These are phyloP conservation scores for Onychomys arenicola DNA, from an alignment of 2,797 vertebrate species.

Conservation along the genomic window DNA sequence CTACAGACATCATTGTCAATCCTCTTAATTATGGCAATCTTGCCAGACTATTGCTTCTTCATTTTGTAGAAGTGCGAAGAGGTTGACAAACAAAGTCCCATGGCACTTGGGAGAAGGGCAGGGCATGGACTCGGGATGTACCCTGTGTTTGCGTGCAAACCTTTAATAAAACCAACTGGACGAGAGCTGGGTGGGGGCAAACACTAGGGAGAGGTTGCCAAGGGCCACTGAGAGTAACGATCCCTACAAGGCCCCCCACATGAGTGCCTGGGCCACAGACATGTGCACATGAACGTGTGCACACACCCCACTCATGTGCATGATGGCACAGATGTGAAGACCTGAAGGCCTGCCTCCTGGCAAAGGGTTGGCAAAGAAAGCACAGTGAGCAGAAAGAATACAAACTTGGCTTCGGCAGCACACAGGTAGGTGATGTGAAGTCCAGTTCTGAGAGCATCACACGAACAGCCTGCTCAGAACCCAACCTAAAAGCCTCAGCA, in stretches of 20 bases:
- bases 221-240: neutral
- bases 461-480: conserved; percentile 24
- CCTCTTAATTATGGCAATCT: accelerated
- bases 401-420: conserved; percentile 81
- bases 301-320: neutral
- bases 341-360: conserved; percentile 62
- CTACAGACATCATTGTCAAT: neutral
- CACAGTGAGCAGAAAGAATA: conserved; percentile 71
- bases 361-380: neutral
- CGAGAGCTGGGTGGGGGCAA: neutral
- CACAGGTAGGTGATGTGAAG: conserved; percentile 52
- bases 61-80: neutral
- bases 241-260: neutral
- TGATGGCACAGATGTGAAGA: neutral
- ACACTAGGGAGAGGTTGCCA: neutral
- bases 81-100: neutral
- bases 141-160: neutral
- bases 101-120: neutral
- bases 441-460: conserved; percentile 1
- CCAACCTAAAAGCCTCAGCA: neutral
- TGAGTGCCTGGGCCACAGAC: neutral
- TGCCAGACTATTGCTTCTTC: neutral
- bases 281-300: neutral
- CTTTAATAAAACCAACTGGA: neutral
- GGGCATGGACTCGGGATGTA: neutral